Percentiles rank a stretch among this genome's conserved stretches.
phyloP scores from a whole-genome alignment of 2,888 invertebrate species.

The Conops quadrifasciatus region DNA sequence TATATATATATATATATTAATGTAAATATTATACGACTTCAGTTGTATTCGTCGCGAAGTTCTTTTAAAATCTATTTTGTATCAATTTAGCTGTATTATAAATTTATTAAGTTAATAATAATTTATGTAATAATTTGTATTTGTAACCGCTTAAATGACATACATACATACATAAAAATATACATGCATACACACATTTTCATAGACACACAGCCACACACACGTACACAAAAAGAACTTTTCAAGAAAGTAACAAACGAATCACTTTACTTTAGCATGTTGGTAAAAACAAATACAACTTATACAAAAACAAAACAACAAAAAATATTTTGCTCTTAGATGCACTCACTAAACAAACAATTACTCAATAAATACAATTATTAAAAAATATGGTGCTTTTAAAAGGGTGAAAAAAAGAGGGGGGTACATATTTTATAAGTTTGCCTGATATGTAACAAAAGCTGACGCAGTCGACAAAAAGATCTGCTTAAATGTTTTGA shows the following conservation, averaged over 20 bases:
- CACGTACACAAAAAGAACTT: constrained; percentile 17
- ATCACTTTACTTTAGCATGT: constrained; percentile 31
- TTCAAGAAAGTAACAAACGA: constrained; percentile 16
- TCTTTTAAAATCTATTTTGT: constrained; percentile 25
- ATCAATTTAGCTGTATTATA: constrained; percentile 33
- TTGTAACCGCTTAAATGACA: background rate
- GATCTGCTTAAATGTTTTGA: too few species aligned
- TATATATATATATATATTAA: constrained; percentile 13
- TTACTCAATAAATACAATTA: constrained; percentile 55
- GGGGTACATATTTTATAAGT: too few species aligned
- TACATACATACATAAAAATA: constrained; percentile 20
- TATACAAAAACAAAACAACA: constrained; percentile 46
- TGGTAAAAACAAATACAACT: constrained; percentile 50
- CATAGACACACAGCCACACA: background rate
- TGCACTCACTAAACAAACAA: constrained; percentile 60
- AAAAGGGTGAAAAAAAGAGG: too few species aligned
- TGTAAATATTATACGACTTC: constrained; percentile 31
- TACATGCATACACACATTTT: constrained; percentile 19
- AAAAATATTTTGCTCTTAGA: constrained; percentile 61
- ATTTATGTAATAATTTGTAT: constrained; percentile 13
- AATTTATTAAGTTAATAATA: constrained; percentile 10
- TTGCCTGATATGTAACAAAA: too few species aligned
- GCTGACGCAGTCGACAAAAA: too few species aligned
- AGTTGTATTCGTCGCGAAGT: constrained; percentile 28
- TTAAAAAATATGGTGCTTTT: constrained; percentile 2